Evolutionary conservation across 2,888 invertebrate genomes (phyloP), one percentile per base, ranked within the genome.

Genomic region (Campoplex nolae): DNA sequence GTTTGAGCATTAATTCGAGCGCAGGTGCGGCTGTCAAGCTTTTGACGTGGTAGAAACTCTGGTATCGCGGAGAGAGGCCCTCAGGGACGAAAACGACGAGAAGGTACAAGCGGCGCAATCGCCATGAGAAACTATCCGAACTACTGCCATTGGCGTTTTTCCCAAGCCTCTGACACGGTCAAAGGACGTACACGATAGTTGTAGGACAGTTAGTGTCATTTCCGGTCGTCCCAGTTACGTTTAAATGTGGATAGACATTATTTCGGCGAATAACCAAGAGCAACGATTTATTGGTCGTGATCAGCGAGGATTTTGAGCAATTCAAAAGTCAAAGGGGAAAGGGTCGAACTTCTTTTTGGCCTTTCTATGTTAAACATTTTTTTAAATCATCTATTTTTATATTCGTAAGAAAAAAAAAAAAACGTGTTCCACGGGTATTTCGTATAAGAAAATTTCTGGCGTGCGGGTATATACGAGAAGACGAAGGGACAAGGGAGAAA

Each of bases 121-220:
- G 51, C 73, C 18, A 7, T 51, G 54, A 32, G 13, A 56, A 74
- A 54, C 54, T 56, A 74, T 54, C 54, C 32, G 11, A 74, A 74
- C 35, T 56, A 71, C 38, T 74, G 54, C 54, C 23, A 38, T 13
- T 11, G 73, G 38, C 9, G 35, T 54, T 13, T 56, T 54, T 35
- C 38, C 38, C 51, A 56, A 71, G 32, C 71, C 73, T 54, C 54
- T 13, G n/a, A 74, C 38, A 51, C 13, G 54, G 38, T 54, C 73
- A 56, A 74, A 74, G 73, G 54, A 23, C 11, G 7, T 54, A 56
- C 73, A 23, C 38, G n/a, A 54, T 54, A 13, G 38, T 48, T 6
- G 35, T 54, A 6, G 38, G 56, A 74, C 73, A 54, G n/a, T 56
- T 54, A 54, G 73, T 35, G 73, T 56, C 73, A 54, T 74, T 74